Conservation (phyloP, 2,888 invertebrate genomes). For the Megalurothrips usitatus region DNA sequence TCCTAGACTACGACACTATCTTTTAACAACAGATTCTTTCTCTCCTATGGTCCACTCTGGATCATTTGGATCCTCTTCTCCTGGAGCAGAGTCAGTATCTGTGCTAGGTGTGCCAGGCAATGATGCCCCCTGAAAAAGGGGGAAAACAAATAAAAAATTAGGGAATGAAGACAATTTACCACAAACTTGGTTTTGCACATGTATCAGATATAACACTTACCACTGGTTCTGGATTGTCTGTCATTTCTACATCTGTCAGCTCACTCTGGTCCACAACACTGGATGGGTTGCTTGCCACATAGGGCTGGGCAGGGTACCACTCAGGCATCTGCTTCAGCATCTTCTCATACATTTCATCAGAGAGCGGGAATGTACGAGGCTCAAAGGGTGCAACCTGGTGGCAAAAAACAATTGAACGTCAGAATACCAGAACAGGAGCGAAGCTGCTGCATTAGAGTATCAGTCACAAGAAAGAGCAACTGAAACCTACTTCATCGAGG, state of each 20-base stretch:
- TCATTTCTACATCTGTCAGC: conserved; percentile 36
- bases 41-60: conserved; percentile 64
- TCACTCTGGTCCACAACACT: conserved; percentile 35
- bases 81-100: conserved; percentile 25
- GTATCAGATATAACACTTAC: conserved; percentile 40
- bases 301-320: conserved; percentile 36
- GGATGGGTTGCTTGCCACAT: conserved; percentile 30
- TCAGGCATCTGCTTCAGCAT: conserved; percentile 66
- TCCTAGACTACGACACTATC: conserved; percentile 1
- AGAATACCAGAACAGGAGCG: neutral
- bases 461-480: neutral
- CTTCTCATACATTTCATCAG: conserved; percentile 61
- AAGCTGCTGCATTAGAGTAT: neutral
- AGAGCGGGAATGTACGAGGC: conserved; percentile 67
- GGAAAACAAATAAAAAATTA: neutral
- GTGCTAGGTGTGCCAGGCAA: conserved; percentile 29
- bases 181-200: no score
- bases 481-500: conserved; percentile 21
- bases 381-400: conserved; percentile 69
- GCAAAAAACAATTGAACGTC: neutral
- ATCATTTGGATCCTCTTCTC: conserved; percentile 73
- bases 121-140: conserved; percentile 15
- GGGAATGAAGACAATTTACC: neutral
- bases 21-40: conserved; percentile 10
- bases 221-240: conserved; percentile 45